Percentiles rank a stretch among this genome's conserved stretches.
These are phyloP conservation scores for Netelia fuscicornis DNA, from an alignment of 2,888 invertebrate genomes.

Conservation along the genomic window DNA sequence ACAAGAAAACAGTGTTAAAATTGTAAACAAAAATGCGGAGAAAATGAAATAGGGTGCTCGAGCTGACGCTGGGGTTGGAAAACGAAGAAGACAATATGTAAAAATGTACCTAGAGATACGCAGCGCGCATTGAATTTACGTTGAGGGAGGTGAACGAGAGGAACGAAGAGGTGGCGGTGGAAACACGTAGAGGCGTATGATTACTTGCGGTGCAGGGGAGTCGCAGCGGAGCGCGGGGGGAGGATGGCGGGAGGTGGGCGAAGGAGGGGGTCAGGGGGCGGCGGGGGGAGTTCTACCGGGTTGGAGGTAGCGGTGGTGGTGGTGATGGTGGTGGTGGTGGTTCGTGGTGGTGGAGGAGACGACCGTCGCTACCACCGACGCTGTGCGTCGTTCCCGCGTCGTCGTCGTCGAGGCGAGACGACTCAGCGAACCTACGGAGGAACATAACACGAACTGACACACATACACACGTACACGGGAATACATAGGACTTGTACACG, in stretches of 20 bases:
- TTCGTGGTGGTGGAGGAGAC: conserved; percentile 70
- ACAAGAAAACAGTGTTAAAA: not conserved
- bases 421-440: conserved; percentile 46
- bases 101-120: conserved; percentile 24
- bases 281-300: conserved; percentile 43
- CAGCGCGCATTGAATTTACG: conserved; percentile 65
- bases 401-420: conserved; percentile 65
- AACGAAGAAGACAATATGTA: conserved; percentile 71
- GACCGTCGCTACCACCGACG: conserved; percentile 63
- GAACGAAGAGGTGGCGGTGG: conserved; percentile 68
- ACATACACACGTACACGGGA: not conserved
- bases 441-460: conserved; percentile 35
- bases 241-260: conserved; percentile 33
- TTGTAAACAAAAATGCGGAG: not conserved
- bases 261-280: conserved; percentile 65
- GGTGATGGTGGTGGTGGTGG: conserved; percentile 71
- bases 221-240: conserved; percentile 54
- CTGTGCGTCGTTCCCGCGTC: conserved; percentile 66
- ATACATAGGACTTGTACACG: not conserved
- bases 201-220: conserved; percentile 15
- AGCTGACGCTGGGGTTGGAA: conserved; percentile 68
- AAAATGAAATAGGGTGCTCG: not conserved
- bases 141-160: conserved; percentile 65
- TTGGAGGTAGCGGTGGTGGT: conserved; percentile 72
- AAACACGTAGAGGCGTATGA: conserved; percentile 55